A percentile compares a stretch with the other conserved stretches of the same genome.
Evolutionary conservation across 1,140 invertebrate genomes (phyloP).

Genomic region (Drosophila lacteicornis): DNA sequence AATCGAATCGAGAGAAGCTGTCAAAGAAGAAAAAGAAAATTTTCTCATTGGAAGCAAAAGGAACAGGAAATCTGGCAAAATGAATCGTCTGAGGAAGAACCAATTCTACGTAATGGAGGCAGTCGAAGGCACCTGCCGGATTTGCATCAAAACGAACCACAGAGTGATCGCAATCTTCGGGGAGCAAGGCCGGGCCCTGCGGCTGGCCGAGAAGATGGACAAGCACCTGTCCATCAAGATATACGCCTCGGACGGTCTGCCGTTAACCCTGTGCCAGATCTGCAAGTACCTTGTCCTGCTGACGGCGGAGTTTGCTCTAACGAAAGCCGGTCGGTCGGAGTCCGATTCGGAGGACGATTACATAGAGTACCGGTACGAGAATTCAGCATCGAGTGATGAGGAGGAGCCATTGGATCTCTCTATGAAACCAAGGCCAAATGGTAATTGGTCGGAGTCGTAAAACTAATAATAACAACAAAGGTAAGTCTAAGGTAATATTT

Average conservation of each 20-base stretch:
- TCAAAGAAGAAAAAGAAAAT: no score
- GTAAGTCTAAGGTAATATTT: background rate
- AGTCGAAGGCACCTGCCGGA: background rate
- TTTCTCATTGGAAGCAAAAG: background rate
- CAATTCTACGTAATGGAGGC: no score
- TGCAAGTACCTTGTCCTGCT: background rate
- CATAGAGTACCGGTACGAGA: no score
- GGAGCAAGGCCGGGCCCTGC: background rate
- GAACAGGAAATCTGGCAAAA: no score
- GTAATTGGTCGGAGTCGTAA: no score
- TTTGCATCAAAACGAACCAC: background rate
- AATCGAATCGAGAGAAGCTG: no score
- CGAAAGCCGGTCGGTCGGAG: no score
- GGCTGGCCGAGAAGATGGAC: constrained; percentile 3
- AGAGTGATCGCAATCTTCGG: background rate
- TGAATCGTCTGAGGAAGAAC: no score
- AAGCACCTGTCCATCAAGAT: background rate
- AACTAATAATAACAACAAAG: no score
- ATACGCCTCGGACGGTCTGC: background rate
- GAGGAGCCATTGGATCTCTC: background rate
- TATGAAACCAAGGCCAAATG: background rate
- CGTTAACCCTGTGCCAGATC: background rate
- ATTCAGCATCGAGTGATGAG: no score
- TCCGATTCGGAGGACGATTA: no score
- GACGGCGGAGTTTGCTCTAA: no score